Evolutionary conservation across 2,113 vertebrate species (phyloP).

Genomic region (Hemibates koningsi): DNA sequence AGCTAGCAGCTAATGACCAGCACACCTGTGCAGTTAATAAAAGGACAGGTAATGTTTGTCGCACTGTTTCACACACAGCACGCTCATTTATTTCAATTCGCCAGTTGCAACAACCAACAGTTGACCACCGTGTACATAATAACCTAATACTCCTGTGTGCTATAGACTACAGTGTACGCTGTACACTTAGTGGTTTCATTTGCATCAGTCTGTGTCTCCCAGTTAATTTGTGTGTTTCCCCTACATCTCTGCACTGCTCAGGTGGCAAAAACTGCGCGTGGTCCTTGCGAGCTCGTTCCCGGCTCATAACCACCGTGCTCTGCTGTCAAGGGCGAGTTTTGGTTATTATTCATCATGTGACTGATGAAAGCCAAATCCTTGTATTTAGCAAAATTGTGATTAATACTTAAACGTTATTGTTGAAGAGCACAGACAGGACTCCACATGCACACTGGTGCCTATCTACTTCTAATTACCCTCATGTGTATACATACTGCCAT

Average conservation of each 20-base stretch:
- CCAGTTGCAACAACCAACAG: too few relatives aligned
- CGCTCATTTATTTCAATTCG: too few relatives aligned
- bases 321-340: background rate
- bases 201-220: background rate
- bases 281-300: rapidly evolving
- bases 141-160: background rate
- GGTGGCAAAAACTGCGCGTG: background rate
- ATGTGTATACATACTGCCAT: background rate
- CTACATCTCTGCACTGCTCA: background rate
- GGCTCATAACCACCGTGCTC: background rate
- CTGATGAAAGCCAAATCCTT: background rate
- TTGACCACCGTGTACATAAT: background rate
- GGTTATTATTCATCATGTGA: background rate
- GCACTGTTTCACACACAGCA: background rate
- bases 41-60: background rate
- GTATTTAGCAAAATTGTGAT: background rate
- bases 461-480: background rate
- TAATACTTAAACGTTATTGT: background rate
- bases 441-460: background rate
- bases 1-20: background rate
- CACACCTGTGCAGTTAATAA: background rate
- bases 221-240: background rate
- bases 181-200: background rate
- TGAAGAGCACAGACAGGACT: background rate
- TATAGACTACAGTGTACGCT: background rate